Conservation (phyloP, 2,797 vertebrate species). For the Huso huso region DNA sequence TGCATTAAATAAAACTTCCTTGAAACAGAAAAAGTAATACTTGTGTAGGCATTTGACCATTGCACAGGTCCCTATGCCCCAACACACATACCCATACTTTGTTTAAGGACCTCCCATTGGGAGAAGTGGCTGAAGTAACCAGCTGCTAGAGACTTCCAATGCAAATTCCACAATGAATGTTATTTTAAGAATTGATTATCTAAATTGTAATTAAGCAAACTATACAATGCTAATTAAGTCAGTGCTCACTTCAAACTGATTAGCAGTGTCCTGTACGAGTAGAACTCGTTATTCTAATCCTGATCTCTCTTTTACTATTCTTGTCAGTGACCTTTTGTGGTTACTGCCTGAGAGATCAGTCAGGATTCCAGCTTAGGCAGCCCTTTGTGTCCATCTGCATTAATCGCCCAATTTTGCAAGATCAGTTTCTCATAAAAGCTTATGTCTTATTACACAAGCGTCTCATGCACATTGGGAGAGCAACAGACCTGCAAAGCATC, state of each 20-base stretch:
- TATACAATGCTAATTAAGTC: slow-evolving; percentile 3
- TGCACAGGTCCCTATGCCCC: neutral
- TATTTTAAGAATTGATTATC: neutral
- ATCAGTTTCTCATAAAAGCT: too few species aligned
- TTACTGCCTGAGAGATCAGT: neutral
- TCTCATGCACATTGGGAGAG: too few species aligned
- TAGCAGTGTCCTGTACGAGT: neutral
- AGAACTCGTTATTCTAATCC: neutral
- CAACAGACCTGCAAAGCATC: too few species aligned
- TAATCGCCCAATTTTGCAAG: too few species aligned
- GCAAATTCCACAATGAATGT: neutral
- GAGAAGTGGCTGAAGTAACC: neutral
- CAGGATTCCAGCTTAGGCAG: too few species aligned
- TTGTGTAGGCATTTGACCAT: neutral
- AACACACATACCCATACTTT: neutral
- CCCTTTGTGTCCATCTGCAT: too few species aligned
- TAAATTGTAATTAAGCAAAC: slow-evolving; percentile 6
- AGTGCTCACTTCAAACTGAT: slow-evolving; percentile 7
- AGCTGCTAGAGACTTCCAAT: neutral
- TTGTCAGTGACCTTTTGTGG: neutral
- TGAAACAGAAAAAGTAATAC: neutral
- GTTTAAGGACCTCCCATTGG: neutral
- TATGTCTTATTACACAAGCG: too few species aligned
- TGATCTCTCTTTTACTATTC: neutral
- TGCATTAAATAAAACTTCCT: neutral